Base-by-base conservation (phyloP, 2,797 vertebrate species). In the Ambastaia sidthimunki region DNA sequence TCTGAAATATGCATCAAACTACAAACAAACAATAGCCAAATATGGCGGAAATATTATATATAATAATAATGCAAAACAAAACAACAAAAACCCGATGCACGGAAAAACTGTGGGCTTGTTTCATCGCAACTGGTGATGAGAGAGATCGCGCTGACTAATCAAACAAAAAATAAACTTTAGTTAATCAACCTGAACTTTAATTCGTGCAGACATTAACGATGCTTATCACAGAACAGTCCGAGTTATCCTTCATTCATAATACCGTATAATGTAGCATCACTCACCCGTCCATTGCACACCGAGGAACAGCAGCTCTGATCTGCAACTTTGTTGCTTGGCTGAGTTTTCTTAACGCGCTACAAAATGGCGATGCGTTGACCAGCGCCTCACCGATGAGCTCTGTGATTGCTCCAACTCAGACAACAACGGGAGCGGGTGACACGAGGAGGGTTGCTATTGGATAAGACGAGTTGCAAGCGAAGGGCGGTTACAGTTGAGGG, bases 241-340 rank as follows among this genome's bases (percentile, higher is more conserved):
- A 25, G 9, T 72, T 47, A 5, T 41, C 44, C 44, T 54, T 34
- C 59, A 66, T 47, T 79, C 18, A 44, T 21, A 47, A n/a, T n/a
- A n/a, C n/a, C n/a, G n/a, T n/a, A 21, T 6, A 66, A 12, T 18
- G 47, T 6, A 72, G 48, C 77, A 79, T 79, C 69, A 96, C 97
- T 97, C 88, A 98, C 97, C 97, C 97, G 96, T 98, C 97, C 97
- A 98, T 98, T 94, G 97, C 97, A 97, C 95, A 96, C 93, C 88
- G 90, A 93, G 93, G 93, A 97, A 96, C 95, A 95, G 95, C 93
- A 93, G 93, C 94, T 92, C 88, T 85, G 81, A 88, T 83, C 90
- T 88, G 84, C 80, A 82, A 88, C 83, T 85, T 83, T 75, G 83
- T 68, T 83, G 85, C 79, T 85, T 80, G 82, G 84, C 78, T 76